phyloP scores from a whole-genome alignment of 1,140 invertebrate species.

The Chrysomallon squamiferum region DNA sequence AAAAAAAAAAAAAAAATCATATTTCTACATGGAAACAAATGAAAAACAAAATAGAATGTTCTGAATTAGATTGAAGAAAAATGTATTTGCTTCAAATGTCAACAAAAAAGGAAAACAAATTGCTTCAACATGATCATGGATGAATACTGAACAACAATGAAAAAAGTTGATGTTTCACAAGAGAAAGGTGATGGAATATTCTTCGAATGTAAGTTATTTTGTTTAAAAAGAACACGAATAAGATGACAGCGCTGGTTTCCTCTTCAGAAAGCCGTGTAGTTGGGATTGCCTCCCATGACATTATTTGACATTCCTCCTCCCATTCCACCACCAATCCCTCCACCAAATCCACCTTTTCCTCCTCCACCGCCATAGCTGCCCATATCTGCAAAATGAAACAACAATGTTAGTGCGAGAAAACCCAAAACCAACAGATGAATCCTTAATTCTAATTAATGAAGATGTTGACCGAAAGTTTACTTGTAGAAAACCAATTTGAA shows the following conservation, averaged over 20 bases:
- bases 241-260: background rate
- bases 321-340: constrained; percentile 11
- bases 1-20: too few relatives aligned
- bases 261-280: constrained; percentile 50
- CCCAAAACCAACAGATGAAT: background rate
- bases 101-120: too few relatives aligned
- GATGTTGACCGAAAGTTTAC: background rate
- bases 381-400: background rate
- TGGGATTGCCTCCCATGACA: constrained; percentile 41
- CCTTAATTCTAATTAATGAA: background rate
- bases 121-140: too few relatives aligned
- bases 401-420: background rate
- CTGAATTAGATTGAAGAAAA: too few relatives aligned
- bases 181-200: too few relatives aligned
- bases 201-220: too few relatives aligned
- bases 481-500: background rate
- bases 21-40: too few relatives aligned
- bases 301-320: constrained; percentile 24
- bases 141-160: too few relatives aligned
- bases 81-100: too few relatives aligned
- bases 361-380: background rate
- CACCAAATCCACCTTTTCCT: constrained; percentile 10
- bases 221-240: too few relatives aligned
- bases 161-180: too few relatives aligned
- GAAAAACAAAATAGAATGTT: too few relatives aligned